Evolutionary conservation across 2,888 invertebrate genomes (phyloP).

Genomic region (Agelastica alni): DNA sequence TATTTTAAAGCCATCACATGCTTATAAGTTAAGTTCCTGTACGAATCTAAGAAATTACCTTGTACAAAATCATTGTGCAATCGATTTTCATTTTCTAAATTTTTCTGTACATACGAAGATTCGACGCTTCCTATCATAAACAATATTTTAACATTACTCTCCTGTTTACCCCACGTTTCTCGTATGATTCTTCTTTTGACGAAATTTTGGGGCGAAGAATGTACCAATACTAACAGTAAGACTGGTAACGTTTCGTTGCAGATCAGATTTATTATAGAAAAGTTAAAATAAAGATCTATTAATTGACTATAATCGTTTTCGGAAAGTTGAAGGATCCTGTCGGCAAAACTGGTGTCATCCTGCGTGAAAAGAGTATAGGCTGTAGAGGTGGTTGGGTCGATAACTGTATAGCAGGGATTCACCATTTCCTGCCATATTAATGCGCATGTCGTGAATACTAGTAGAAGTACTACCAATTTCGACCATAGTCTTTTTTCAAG

Average conservation of each 20-base stretch:
- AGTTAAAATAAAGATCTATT: conserved; percentile 39
- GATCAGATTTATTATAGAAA: conserved; percentile 33
- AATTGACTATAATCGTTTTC: conserved; percentile 38
- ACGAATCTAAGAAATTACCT: conserved; percentile 76
- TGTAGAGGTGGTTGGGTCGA: conserved; percentile 13
- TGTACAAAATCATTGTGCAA: conserved; percentile 72
- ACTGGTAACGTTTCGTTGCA: conserved; percentile 46
- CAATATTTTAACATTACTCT: conserved; percentile 62
- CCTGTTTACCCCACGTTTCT: conserved; percentile 71
- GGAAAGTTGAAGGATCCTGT: conserved; percentile 35
- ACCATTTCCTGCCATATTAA: conserved; percentile 38
- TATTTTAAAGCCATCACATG: conserved; percentile 83
- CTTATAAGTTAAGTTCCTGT: conserved; percentile 83
- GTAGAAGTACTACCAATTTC: conserved; percentile 34
- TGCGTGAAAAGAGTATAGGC: conserved; percentile 40
- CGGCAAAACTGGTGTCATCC: conserved; percentile 36
- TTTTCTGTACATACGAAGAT: conserved; percentile 45
- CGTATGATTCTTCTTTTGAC: conserved; percentile 70
- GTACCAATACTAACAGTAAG: conserved; percentile 65
- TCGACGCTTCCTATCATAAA: conserved; percentile 69
- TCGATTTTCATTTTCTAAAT: conserved; percentile 60
- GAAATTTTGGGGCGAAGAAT: conserved; percentile 70
- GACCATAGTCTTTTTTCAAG: conserved; percentile 41
- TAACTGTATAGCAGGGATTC: conserved; percentile 9
- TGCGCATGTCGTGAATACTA: conserved; percentile 32